Evolutionary conservation across 1,140 invertebrate genomes (phyloP).

Genomic region (Drosophila ananassae): DNA sequence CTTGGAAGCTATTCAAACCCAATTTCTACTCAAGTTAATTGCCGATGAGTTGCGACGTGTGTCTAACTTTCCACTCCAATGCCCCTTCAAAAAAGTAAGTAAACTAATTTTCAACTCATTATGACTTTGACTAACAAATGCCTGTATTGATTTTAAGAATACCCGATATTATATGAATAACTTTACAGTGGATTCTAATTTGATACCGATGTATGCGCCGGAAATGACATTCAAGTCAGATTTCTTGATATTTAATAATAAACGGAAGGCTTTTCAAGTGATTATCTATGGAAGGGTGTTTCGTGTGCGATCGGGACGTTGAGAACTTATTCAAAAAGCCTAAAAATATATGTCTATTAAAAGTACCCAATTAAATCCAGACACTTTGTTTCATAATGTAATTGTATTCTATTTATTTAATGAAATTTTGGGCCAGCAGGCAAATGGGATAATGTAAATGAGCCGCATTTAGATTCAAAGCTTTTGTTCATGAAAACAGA

Average conservation of each 20-base stretch:
- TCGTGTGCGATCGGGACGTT: neutral
- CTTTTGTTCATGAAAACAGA: neutral
- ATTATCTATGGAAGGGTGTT: neutral
- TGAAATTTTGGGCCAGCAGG: no score
- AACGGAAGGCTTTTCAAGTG: neutral
- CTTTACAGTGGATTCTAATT: neutral
- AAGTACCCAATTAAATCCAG: neutral
- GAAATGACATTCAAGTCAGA: neutral
- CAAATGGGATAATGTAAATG: neutral
- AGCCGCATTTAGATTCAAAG: neutral
- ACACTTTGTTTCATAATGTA: neutral
- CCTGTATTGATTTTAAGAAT: neutral
- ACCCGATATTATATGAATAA: neutral
- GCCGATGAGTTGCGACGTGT: neutral
- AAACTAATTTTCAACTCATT: neutral
- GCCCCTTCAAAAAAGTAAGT: slow-evolving; percentile 1
- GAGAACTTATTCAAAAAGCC: no score
- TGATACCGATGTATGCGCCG: neutral
- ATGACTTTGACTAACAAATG: neutral
- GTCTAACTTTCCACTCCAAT: slow-evolving; percentile 2
- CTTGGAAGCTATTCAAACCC: neutral
- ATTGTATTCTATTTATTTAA: neutral
- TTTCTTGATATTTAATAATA: neutral
- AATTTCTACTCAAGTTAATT: neutral
- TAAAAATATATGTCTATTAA: neutral